Percentiles rank a stretch among this genome's conserved stretches.
These are phyloP conservation scores for Melanerpes aurifrons DNA, from an alignment of 2,113 vertebrate species.

Conservation along the genomic window DNA sequence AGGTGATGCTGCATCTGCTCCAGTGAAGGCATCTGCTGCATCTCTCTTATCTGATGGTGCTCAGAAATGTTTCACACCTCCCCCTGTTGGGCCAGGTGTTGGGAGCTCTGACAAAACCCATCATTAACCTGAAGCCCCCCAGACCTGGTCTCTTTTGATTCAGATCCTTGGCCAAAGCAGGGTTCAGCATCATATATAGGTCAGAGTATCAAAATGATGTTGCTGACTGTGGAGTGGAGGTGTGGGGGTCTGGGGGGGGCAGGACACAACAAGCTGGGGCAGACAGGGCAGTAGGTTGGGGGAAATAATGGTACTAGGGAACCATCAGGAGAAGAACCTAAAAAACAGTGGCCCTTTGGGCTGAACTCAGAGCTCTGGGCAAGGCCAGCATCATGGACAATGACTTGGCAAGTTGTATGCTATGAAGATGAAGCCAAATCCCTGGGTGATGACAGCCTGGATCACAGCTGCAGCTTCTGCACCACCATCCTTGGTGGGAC, in stretches of 20 bases:
- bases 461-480: neutral
- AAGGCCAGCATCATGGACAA: neutral
- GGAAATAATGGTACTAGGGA: neutral
- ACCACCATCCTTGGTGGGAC: neutral
- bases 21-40: neutral
- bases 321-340: neutral
- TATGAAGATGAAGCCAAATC: neutral
- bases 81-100: neutral
- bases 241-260: fast-evolving
- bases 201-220: fast-evolving
- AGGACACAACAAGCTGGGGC: neutral
- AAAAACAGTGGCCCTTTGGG: neutral
- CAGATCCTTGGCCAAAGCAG: neutral
- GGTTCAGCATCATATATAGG: fast-evolving
- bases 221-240: neutral
- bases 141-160: neutral
- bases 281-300: neutral
- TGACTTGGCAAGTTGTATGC: neutral
- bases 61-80: neutral
- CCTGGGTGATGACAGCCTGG: neutral
- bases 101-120: neutral
- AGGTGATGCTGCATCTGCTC: neutral
- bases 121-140: neutral
- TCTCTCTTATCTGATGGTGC: neutral
- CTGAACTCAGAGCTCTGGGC: neutral